Conservation (phyloP, 37 sponge, comb jelly and placozoan genomes). For the Dysidea cf. avara region DNA sequence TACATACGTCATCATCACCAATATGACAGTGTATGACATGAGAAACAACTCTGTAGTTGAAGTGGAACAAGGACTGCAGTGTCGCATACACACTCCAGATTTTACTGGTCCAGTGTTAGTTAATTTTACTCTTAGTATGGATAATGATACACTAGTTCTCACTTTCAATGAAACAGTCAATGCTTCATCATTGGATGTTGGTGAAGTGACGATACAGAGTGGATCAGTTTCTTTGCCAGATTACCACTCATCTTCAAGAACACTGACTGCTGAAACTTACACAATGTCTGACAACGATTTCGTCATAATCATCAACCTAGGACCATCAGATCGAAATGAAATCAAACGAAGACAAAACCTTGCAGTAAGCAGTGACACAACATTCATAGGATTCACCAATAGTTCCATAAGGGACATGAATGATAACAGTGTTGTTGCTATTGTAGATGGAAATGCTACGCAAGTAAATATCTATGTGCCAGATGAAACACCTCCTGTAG, state of each 20-base stretch:
- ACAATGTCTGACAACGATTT: conserved; percentile 76
- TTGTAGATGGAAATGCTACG: conserved; percentile 58
- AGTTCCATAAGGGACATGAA: conserved; percentile 76
- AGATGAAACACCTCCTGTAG: conserved; percentile 68
- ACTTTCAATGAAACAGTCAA: conserved; percentile 90
- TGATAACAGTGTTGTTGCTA: conserved; percentile 47
- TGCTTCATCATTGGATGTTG: conserved; percentile 59
- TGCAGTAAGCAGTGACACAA: conserved; percentile 44
- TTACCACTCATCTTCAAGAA: conserved; percentile 76
- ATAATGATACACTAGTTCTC: conserved; percentile 58
- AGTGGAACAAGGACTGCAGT: conserved; percentile 23
- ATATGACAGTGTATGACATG: conserved; percentile 71
- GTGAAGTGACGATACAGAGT: conserved; percentile 67
- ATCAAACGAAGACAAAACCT: conserved; percentile 75
- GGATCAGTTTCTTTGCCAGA: conserved; percentile 28
- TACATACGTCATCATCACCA: conserved; percentile 74
- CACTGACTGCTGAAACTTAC: conserved; percentile 64
- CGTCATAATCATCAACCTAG: conserved; percentile 65
- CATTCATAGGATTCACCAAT: conserved; percentile 34
- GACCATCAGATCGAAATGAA: conserved; percentile 84
- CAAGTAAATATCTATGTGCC: conserved; percentile 34
- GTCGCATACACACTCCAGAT: conserved; percentile 64
- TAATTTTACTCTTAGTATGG: conserved; percentile 77
- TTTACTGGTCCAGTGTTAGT: conserved; percentile 66
- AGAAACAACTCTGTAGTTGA: conserved; percentile 49